A percentile compares a stretch with the other conserved stretches of the same genome.
These are phyloP conservation scores for Protomyctophum bolini DNA, from an alignment of 2,113 vertebrate genomes.

Conservation along the genomic window DNA sequence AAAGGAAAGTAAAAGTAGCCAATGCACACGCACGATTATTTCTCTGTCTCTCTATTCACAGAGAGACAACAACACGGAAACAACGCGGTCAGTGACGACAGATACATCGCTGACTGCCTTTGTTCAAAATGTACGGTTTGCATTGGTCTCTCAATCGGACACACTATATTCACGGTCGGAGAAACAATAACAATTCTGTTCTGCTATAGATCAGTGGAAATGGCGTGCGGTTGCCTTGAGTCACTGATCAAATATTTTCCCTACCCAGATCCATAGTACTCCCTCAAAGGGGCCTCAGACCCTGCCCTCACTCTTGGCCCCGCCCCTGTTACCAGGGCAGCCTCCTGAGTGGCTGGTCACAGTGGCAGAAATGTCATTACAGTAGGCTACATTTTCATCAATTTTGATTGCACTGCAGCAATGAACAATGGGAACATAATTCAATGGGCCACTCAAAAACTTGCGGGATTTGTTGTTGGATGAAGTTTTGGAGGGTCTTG, in stretches of 20 bases:
- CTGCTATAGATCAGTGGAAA: slow-evolving; percentile 40
- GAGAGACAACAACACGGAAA: too few relatives aligned
- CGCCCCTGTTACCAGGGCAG: slow-evolving; percentile 15
- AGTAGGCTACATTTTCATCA: slow-evolving; percentile 3
- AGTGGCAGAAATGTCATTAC: slow-evolving; percentile 45
- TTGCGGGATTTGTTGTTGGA: too few relatives aligned
- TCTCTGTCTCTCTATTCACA: too few relatives aligned
- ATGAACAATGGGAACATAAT: slow-evolving; percentile 26
- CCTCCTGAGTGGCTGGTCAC: slow-evolving; percentile 56
- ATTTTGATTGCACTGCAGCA: slow-evolving; percentile 11
- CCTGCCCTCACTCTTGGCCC: slow-evolving; percentile 31
- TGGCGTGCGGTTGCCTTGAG: slow-evolving; percentile 65
- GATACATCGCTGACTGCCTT: too few relatives aligned
- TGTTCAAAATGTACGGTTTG: too few relatives aligned
- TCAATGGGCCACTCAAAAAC: slow-evolving; percentile 16
- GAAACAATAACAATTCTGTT: slow-evolving; percentile 28
- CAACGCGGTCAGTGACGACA: too few relatives aligned
- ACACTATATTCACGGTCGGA: too few relatives aligned
- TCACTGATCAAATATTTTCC: slow-evolving; percentile 83
- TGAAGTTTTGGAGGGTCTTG: too few relatives aligned
- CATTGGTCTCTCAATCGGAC: too few relatives aligned
- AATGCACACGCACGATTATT: too few relatives aligned
- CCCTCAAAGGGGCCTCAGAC: slow-evolving; percentile 57
- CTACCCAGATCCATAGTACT: slow-evolving; percentile 56
- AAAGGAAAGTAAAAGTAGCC: too few relatives aligned